Percentiles rank a stretch among this genome's conserved stretches.
Conservation (phyloP, 2,113 vertebrate species). For the Ictidomys tridecemlineatus region DNA sequence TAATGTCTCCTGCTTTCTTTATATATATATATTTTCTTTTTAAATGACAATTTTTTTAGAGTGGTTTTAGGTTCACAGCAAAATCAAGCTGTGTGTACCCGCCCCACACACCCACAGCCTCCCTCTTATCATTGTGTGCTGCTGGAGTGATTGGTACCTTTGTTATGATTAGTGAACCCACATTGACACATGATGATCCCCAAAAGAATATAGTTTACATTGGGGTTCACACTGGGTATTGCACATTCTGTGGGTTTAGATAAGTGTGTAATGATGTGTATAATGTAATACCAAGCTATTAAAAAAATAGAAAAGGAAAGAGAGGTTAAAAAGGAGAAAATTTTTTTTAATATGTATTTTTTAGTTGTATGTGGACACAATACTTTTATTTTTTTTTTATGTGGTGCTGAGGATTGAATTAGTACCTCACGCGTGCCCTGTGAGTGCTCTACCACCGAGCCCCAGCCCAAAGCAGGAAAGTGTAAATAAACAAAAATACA, state of each 20-base stretch:
- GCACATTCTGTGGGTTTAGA: neutral
- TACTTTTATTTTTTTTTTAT: no score
- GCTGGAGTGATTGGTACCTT: neutral
- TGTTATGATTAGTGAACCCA: no score
- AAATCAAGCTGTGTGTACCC: neutral
- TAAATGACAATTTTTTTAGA: neutral
- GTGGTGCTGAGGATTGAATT: no score
- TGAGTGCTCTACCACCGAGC: no score
- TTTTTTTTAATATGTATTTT: neutral
- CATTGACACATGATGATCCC: accelerated
- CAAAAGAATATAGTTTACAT: neutral
- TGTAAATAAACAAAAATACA: neutral
- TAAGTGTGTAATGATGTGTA: neutral
- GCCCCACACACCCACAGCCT: neutral
- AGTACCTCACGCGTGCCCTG: no score
- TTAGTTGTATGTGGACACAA: no score
- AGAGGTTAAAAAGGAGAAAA: neutral
- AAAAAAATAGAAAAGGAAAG: neutral
- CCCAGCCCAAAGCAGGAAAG: neutral
- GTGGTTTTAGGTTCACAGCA: no score
- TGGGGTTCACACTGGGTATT: neutral
- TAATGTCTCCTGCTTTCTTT: neutral
- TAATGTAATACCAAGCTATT: neutral
- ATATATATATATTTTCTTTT: neutral
- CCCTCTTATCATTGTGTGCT: no score